Base-by-base conservation (phyloP, 2,113 vertebrate species). In the Lycocorax pyrrhopterus region DNA sequence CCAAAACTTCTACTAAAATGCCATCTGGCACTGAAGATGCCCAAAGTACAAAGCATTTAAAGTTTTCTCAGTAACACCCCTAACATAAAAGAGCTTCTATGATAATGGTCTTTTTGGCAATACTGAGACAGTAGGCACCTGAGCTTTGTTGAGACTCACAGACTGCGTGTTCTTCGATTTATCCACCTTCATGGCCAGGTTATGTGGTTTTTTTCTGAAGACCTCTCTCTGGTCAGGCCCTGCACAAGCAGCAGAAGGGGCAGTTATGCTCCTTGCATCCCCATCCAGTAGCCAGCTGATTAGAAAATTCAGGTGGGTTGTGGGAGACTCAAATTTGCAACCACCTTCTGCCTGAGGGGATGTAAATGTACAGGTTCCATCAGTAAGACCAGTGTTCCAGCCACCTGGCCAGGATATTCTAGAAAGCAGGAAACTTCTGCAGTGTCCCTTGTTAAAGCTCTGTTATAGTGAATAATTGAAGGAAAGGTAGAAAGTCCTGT, bases 161-260 rank as follows among this genome's bases (percentile, higher is more conserved):
- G 59, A n/a, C 15, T 47, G 15, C 0, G 0, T 29, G 16, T 23
- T 89, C n/a, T 84, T 86, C 32, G n/a, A 5, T 16, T 23, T 74
- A 29, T 37, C 4, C 37, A 77, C 10, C 11, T 84, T 35, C 5
- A 3, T 25, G 7, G 16, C 10, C 68, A 77, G 46, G 20, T 17
- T 37, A 10, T 27, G 19, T 9, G 3, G 0, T 0, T 9, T 7
- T 68, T 75, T 86, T 44, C 27, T 43, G 29, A 91, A 53, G 30
- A 66, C 3, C 1, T 13, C 29, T 76, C n/a, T 66, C 33, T 78
- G 8, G 13, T 58, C 53, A 74, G 29, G n/a, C 16, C 30, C 55
- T 84, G 21, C 12, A 80, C 14, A 63, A 81, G 16, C 41, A 49
- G 14, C 30, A 25, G 21, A 75, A 66, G 32, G 19, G 5, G 7